phyloP scores from a whole-genome alignment of 2,797 vertebrate species.

The Parambassis ranga region DNA sequence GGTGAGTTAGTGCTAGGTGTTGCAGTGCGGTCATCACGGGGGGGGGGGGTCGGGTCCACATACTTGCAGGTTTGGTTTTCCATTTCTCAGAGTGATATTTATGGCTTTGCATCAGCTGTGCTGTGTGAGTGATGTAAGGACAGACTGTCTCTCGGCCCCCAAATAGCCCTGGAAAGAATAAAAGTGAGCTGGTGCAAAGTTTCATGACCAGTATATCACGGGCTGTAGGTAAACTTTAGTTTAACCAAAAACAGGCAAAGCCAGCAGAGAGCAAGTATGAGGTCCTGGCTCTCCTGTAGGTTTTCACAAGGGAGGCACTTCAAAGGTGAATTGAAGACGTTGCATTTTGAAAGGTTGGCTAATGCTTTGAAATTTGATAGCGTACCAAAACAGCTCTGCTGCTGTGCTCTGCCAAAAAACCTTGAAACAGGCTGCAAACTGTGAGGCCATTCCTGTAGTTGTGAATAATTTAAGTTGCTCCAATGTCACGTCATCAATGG shows the following conservation, averaged over 20 bases:
- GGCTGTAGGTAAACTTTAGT: conserved; percentile 40
- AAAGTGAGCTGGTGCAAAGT: conserved; percentile 66
- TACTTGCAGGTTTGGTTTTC: conserved; percentile 72
- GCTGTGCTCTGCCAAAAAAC: conserved; percentile 38
- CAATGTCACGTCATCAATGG: neutral
- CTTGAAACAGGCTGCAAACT: conserved; percentile 20
- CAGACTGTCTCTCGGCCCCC: conserved; percentile 65
- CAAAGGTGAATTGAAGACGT: conserved; percentile 36
- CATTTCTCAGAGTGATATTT: conserved; percentile 79
- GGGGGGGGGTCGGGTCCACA: conserved; percentile 4
- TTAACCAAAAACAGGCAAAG: conserved; percentile 25
- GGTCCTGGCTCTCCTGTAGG: conserved; percentile 14
- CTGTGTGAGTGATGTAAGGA: conserved; percentile 73
- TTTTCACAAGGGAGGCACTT: conserved; percentile 27
- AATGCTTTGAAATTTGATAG: conserved; percentile 63
- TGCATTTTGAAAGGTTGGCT: conserved; percentile 41
- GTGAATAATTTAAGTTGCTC: neutral
- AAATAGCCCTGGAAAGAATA: conserved; percentile 77
- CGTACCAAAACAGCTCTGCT: conserved; percentile 34
- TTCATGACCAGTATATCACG: conserved; percentile 39
- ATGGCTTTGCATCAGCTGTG: conserved; percentile 79
- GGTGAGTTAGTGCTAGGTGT: conserved; percentile 60
- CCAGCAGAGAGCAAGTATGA: neutral
- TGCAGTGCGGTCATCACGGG: conserved; percentile 41
- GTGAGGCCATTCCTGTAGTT: neutral